A percentile compares a stretch with the other conserved stretches of the same genome.
Conservation (phyloP, 2,113 vertebrate species). For the Anoplopoma fimbria region DNA sequence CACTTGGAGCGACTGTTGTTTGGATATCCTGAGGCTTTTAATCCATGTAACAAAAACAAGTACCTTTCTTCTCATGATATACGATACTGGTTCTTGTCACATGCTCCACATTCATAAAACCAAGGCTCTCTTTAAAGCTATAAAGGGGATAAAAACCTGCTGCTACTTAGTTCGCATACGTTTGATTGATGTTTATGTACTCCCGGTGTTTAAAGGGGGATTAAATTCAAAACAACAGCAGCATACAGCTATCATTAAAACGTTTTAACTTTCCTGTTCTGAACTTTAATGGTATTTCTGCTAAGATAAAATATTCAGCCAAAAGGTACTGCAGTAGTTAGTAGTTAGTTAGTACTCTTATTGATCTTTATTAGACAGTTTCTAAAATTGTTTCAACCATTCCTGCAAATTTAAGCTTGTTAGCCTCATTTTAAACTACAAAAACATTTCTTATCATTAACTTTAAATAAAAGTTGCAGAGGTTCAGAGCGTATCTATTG, state of each 20-base stretch:
- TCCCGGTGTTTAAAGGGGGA: conserved; percentile 16
- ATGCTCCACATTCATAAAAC: background rate
- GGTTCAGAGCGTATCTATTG: no score
- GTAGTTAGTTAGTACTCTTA: background rate
- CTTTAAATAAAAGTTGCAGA: no score
- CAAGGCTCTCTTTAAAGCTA: background rate
- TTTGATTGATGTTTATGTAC: conserved; percentile 28
- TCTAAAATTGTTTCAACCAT: background rate
- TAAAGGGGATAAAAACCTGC: background rate
- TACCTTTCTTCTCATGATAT: conserved; percentile 44
- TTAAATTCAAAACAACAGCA: conserved; percentile 24
- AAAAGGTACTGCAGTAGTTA: background rate
- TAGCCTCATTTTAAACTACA: background rate
- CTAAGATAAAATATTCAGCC: conserved; percentile 5
- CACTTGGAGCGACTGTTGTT: conserved; percentile 60
- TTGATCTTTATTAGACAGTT: background rate
- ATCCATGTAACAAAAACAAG: conserved; percentile 82
- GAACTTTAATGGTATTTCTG: conserved; percentile 34
- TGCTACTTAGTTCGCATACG: conserved; percentile 3
- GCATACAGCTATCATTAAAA: conserved; percentile 20
- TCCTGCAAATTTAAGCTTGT: background rate
- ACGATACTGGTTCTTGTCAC: background rate
- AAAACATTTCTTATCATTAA: no score
- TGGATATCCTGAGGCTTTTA: conserved; percentile 83
- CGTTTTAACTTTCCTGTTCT: conserved; percentile 11